Base-by-base conservation (phyloP, 2,113 vertebrate species). In the Herpetotheres cachinnans region DNA sequence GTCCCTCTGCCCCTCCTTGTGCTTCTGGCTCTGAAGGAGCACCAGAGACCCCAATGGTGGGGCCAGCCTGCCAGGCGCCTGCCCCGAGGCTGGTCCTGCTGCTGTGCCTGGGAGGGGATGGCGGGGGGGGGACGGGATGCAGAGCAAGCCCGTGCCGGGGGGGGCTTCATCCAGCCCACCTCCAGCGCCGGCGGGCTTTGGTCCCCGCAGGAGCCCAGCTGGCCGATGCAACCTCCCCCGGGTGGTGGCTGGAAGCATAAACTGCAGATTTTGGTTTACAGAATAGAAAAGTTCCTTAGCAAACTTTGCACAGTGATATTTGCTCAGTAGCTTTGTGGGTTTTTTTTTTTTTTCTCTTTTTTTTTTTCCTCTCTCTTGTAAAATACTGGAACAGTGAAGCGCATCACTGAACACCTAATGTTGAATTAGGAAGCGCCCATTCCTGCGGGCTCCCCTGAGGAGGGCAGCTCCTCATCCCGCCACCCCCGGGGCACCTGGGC, bases 221-320 rank as follows among this genome's bases (percentile, higher is more conserved):
- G 52, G 40, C 24, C 1, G 0, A 88, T 0, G 5, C 12, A 10
- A 61, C 62, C 69, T 50, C 27, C 70, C 77, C 1, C 0, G 71
- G 78, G 50, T 0, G 2, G 61, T 66, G 56, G 85, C 91, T 93
- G 93, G 87, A 93, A 95, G 90, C 86, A 91, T 73, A 67, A 93
- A 84, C 90, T 89, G 93, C 93, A 95, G 66, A 81, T 92, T 89
- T 94, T 72, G 78, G 94, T 96, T 95, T 95, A 95, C 97, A 96
- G 93, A 79, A 58, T 89, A 89, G 93, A 97, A 92, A 92, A 94
- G 85, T 91, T 96, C 81, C 85, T 95, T 96, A 91, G 97, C 97
- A 96, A 92, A 88, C 89, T 97, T 97, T 97, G 97, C 97, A 98
- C 97, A 97, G 94, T 93, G 85, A 8, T 78, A 88, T 76, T 76